These are phyloP conservation scores for Melinaea menophilus DNA, from an alignment of 2,888 invertebrate genomes.

Conservation along the genomic window DNA sequence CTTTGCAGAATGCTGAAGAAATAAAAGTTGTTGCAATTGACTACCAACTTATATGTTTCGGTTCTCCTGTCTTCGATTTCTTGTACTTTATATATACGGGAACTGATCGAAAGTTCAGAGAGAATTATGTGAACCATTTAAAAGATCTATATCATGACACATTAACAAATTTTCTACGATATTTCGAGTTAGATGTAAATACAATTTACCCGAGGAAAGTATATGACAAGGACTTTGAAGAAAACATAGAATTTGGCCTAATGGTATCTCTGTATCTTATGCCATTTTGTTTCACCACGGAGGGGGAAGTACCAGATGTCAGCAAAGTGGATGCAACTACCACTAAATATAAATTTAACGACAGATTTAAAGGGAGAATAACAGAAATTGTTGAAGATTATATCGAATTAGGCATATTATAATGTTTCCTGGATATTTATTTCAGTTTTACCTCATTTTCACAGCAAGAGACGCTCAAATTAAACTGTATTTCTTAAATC, in stretches of 20 bases:
- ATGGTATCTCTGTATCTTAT: slow-evolving; percentile 21
- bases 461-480: too few relatives aligned
- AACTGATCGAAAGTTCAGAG: slow-evolving; percentile 38
- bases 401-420: slow-evolving; percentile 38
- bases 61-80: slow-evolving; percentile 38
- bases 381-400: slow-evolving; percentile 41
- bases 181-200: slow-evolving; percentile 41
- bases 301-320: slow-evolving; percentile 32
- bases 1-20: slow-evolving; percentile 42
- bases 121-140: slow-evolving; percentile 37
- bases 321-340: slow-evolving; percentile 21
- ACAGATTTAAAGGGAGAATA: slow-evolving; percentile 30
- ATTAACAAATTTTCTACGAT: slow-evolving; percentile 36
- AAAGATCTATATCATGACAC: slow-evolving; percentile 42
- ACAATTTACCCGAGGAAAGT: slow-evolving; percentile 30
- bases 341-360: slow-evolving; percentile 26
- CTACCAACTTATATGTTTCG: slow-evolving; percentile 37
- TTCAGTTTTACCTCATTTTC: background rate
- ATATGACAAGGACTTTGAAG: slow-evolving; percentile 33
- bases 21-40: slow-evolving; percentile 42
- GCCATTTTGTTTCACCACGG: slow-evolving; percentile 31
- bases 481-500: too few relatives aligned
- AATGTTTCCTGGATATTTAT: slow-evolving; percentile 4
- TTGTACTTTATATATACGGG: slow-evolving; percentile 36
- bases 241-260: slow-evolving; percentile 33